Evolutionary conservation across 2,797 vertebrate species (phyloP), one percentile per base, ranked within the genome.

Genomic region (Pipistrellus pipistrellus): DNA sequence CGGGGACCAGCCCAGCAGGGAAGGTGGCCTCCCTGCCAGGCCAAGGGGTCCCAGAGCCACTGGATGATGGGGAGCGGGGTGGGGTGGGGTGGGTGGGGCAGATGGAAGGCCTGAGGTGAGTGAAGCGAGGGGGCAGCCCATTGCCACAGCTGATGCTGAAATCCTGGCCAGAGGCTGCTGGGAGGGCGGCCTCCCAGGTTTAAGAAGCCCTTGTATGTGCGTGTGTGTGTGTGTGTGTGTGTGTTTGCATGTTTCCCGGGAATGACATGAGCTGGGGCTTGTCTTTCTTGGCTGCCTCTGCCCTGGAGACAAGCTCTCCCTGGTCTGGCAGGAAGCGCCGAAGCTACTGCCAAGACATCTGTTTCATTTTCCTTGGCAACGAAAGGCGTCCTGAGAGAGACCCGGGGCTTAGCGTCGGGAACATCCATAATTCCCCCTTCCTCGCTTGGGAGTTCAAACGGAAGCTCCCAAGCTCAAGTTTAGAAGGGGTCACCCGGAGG

Each of bases 281-380:
- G 84, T 93, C 96, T 87, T 41, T 87, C 89, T 95, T 91, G 96
- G 96, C 89, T 62, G 17, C 90, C 4, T 77, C 91, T 14, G 69
- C 69, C 41, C 95, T 38, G 53, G 85, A 96, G 96, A 95, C 93
- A 91, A 75, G 73, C 84, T 90, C 95, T 95, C 84, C 69, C 94
- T 93, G 96, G 77, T 88, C 94, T 96, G 94, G 96, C 96, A 96
- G 95, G 93, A 94, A 94, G 32, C 41, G 21, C 64, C 62, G 94
- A 90, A 91, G 85, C 91, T 32, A 20, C 64, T 91, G 95, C 96
- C 93, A 96, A 95, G 94, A 96, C 94, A 97, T 96, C 96, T 95
- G 96, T 91, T 96, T 93, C 91, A 71, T 96, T 93, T 82, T 93
- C 87, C 87, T 93, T 95, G 95, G 96, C 94, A 96, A 91, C 80